Conservation (phyloP, 1,140 invertebrate species). For the Drosophila teissieri region DNA sequence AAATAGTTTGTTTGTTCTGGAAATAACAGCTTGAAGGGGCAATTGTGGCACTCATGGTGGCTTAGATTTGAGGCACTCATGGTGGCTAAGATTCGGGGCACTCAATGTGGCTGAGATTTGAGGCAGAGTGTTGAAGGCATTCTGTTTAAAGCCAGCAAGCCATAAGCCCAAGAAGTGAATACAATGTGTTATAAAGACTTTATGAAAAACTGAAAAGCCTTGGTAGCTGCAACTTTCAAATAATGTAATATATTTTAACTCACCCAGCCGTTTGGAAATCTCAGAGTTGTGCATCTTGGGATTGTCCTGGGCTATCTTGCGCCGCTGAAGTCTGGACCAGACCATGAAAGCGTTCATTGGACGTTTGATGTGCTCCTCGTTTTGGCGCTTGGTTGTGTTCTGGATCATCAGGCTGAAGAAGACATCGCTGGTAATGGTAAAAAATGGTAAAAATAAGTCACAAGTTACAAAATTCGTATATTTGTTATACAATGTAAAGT, state of each 20-base stretch:
- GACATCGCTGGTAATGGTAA: conserved; percentile 66
- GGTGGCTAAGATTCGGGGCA: background rate
- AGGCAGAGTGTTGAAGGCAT: background rate
- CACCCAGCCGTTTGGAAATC: conserved; percentile 96
- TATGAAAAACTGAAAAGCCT: too few species aligned
- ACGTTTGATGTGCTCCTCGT: conserved; percentile 88
- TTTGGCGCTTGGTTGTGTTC: conserved; percentile 82
- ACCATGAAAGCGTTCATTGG: conserved; percentile 93
- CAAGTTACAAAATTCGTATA: too few species aligned
- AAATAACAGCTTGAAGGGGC: conserved; percentile 17
- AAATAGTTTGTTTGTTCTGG: conserved; percentile 47
- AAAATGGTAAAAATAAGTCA: too few species aligned
- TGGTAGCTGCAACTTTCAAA: background rate
- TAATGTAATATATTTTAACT: conserved; percentile 71
- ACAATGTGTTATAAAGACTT: background rate
- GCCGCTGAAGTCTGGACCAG: conserved; percentile 93
- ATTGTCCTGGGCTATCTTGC: conserved; percentile 98
- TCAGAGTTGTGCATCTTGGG: conserved; percentile 99
- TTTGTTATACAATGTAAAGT: too few species aligned
- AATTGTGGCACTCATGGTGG: conserved; percentile 8
- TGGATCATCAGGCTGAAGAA: conserved; percentile 84
- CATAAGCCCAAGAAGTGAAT: background rate
- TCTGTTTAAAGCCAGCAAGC: background rate
- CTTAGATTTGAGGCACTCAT: background rate
- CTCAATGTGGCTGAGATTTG: background rate